Conservation (phyloP, 2,888 invertebrate genomes). For the Lampropteryx suffumata region DNA sequence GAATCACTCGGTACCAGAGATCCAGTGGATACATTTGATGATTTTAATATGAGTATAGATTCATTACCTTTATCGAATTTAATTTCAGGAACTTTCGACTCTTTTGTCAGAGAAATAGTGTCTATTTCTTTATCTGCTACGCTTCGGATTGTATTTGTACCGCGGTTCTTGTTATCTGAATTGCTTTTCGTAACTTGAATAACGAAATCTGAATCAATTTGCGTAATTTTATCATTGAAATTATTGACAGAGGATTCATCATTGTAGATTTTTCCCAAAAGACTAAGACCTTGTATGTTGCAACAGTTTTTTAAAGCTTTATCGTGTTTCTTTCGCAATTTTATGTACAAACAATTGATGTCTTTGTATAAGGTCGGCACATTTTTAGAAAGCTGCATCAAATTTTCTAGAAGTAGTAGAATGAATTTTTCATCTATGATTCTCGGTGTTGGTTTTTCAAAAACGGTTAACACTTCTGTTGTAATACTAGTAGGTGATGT, state of each 20-base stretch:
- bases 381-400: conserved; percentile 57
- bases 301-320: conserved; percentile 42
- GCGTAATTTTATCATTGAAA: conserved; percentile 43
- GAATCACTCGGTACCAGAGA: conserved; percentile 19
- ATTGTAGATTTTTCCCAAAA: conserved; percentile 62
- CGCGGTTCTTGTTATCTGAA: conserved; percentile 10
- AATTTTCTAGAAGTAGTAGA: conserved; percentile 60
- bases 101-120: conserved; percentile 1
- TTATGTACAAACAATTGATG: conserved; percentile 54
- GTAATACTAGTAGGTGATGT: conserved; percentile 19
- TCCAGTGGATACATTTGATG: background rate
- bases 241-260: conserved; percentile 38
- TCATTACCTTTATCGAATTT: conserved; percentile 10
- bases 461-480: conserved; percentile 41
- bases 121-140: conserved; percentile 16
- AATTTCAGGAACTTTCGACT: background rate
- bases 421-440: conserved; percentile 67
- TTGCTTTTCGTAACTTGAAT: conserved; percentile 19
- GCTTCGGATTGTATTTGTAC: conserved; percentile 20
- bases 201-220: conserved; percentile 26
- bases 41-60: background rate
- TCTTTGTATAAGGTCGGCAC: conserved; percentile 58
- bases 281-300: conserved; percentile 51
- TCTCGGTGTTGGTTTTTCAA: conserved; percentile 49
- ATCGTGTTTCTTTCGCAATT: conserved; percentile 57